Conservation (phyloP, 2,797 vertebrate species). For the Mastacembelus armatus region DNA sequence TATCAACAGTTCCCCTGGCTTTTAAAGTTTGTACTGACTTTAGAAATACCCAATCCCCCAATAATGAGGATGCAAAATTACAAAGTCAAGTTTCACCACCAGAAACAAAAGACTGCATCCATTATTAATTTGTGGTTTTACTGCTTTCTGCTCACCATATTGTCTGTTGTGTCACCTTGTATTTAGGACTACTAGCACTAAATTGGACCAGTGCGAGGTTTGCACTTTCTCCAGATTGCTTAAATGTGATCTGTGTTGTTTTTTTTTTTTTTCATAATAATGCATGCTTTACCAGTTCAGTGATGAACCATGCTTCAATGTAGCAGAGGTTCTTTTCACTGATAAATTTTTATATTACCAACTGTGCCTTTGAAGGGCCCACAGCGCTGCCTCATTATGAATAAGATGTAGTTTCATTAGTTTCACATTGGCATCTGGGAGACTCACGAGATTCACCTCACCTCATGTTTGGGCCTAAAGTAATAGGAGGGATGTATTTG, state of each 20-base stretch:
- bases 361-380: constrained; percentile 43
- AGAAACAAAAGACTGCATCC: constrained; percentile 61
- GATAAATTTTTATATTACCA: constrained; percentile 59
- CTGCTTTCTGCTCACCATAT: constrained; percentile 44
- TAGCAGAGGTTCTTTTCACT: constrained; percentile 44
- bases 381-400: constrained; percentile 51
- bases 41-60: constrained; percentile 65
- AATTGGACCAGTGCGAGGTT: constrained; percentile 48
- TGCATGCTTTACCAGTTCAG: constrained; percentile 48
- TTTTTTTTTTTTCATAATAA: constrained; percentile 59
- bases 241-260: constrained; percentile 53
- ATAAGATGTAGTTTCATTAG: constrained; percentile 58
- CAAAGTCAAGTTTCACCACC: constrained; percentile 58
- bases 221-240: constrained; percentile 51
- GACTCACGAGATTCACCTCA: constrained; percentile 37
- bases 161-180: constrained; percentile 53
- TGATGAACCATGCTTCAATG: constrained; percentile 36
- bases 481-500: constrained; percentile 55
- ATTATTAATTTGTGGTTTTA: constrained; percentile 62
- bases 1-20: constrained; percentile 66
- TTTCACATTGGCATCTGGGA: constrained; percentile 55
- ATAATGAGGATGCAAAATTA: constrained; percentile 63
- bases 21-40: constrained; percentile 68
- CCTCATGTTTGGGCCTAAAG: constrained; percentile 49
- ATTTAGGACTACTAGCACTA: constrained; percentile 46